Conservation (phyloP, 2,888 invertebrate species). For the Drosophila histrio region DNA sequence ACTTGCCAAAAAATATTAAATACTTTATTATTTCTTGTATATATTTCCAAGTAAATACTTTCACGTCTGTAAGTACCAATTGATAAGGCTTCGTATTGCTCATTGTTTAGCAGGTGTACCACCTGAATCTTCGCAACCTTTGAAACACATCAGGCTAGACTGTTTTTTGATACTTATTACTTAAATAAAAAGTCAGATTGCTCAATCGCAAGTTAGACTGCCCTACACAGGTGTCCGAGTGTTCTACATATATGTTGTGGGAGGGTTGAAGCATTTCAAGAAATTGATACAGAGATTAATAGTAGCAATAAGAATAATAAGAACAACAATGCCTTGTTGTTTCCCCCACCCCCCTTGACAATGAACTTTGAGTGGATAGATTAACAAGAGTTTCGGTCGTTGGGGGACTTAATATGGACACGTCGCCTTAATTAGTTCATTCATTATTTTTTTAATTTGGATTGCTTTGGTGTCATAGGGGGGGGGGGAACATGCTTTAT, state of each 20-base stretch:
- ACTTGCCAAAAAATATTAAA: too few relatives aligned
- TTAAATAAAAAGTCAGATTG: slow-evolving; percentile 21
- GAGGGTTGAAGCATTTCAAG: background rate
- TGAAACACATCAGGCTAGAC: slow-evolving; percentile 23
- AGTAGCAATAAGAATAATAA: background rate
- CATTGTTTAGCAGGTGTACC: slow-evolving; percentile 28
- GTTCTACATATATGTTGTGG: background rate
- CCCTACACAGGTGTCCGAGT: background rate
- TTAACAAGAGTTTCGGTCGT: slow-evolving; percentile 9
- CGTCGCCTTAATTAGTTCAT: slow-evolving; percentile 27
- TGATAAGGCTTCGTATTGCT: slow-evolving; percentile 17
- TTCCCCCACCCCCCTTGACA: slow-evolving; percentile 43
- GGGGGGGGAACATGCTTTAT: background rate
- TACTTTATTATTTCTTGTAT: too few relatives aligned
- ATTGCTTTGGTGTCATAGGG: slow-evolving; percentile 17
- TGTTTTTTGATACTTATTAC: slow-evolving; percentile 10
- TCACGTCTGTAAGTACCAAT: too few relatives aligned
- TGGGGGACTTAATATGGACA: slow-evolving; percentile 18
- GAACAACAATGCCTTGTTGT: slow-evolving; percentile 35
- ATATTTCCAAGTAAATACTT: too few relatives aligned
- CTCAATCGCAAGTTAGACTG: background rate
- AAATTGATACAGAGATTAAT: slow-evolving; percentile 4
- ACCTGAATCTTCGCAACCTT: slow-evolving; percentile 19
- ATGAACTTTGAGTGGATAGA: slow-evolving; percentile 57
- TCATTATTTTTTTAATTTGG: background rate